Evolutionary conservation across 2,888 invertebrate genomes (phyloP).

Genomic region (Tenthredo scrophulariae): DNA sequence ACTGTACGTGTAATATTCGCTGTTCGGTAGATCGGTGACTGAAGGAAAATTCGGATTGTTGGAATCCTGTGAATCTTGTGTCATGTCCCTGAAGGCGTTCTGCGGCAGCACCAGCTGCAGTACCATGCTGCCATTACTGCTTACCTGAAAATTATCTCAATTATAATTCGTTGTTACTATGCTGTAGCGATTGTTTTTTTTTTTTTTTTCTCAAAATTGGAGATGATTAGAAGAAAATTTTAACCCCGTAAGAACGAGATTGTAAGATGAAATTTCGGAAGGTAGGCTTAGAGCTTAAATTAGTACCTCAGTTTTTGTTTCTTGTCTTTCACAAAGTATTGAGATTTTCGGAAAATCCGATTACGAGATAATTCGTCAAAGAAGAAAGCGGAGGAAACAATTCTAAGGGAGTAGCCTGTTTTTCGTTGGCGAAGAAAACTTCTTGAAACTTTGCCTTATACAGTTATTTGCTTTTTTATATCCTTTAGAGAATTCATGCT

Average conservation of each 20-base stretch:
- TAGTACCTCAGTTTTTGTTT: background rate
- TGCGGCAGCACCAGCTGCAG: constrained; percentile 75
- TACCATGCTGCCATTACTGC: constrained; percentile 75
- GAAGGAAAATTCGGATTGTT: constrained; percentile 32
- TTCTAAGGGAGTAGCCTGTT: background rate
- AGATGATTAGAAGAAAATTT: constrained; percentile 7
- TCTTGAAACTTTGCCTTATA: background rate
- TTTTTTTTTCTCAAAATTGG: too few relatives aligned
- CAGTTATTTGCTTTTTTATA: background rate
- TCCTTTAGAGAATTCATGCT: background rate
- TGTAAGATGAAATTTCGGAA: background rate
- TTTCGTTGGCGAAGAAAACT: background rate
- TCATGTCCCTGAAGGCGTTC: constrained; percentile 54
- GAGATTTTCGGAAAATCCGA: background rate
- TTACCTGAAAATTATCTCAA: constrained; percentile 30
- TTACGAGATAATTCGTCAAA: constrained; percentile 20
- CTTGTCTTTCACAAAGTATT: background rate
- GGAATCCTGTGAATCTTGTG: constrained; percentile 28
- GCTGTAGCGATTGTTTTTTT: background rate
- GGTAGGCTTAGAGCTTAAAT: background rate
- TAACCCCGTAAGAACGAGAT: background rate
- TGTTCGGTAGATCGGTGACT: constrained; percentile 42
- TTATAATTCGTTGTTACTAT: background rate
- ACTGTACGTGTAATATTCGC: constrained; percentile 53
- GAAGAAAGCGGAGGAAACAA: background rate